Evolutionary conservation across 2,888 invertebrate species (phyloP).

Genomic region (Malthinus seriepunctatus): DNA sequence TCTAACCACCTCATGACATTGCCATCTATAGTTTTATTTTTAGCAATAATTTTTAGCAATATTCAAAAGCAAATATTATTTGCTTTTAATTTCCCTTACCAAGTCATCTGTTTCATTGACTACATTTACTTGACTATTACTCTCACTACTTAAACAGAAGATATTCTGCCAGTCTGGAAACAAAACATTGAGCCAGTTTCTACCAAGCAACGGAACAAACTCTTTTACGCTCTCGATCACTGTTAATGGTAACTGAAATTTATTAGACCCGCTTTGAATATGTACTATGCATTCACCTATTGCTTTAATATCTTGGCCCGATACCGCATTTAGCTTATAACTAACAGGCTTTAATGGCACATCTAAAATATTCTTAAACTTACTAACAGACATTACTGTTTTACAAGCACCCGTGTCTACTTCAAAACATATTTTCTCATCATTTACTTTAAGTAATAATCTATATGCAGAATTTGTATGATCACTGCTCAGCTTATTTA

Average conservation of each 20-base stretch:
- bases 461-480: no score
- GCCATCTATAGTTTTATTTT: no score
- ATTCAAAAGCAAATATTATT: no score
- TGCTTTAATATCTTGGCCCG: slow-evolving; percentile 16
- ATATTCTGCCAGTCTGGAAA: slow-evolving; percentile 15
- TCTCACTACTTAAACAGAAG: slow-evolving; percentile 1
- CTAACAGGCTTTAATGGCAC: slow-evolving; percentile 7
- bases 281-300: slow-evolving; percentile 15
- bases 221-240: neutral
- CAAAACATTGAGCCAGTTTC: slow-evolving; percentile 25
- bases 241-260: neutral
- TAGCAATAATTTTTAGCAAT: no score
- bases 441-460: neutral
- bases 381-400: slow-evolving; percentile 3
- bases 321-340: slow-evolving; percentile 18
- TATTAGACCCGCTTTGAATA: neutral
- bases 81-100: no score
- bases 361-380: slow-evolving; percentile 11
- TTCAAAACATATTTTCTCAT: slow-evolving; percentile 56
- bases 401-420: slow-evolving; percentile 52
- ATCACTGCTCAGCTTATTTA: no score
- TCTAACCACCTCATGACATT: no score
- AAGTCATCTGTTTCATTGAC: no score
- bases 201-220: slow-evolving; percentile 24
- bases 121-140: neutral